Evolutionary conservation across 2,888 invertebrate genomes (phyloP).

Genomic region (Phyllotreta striolata): DNA sequence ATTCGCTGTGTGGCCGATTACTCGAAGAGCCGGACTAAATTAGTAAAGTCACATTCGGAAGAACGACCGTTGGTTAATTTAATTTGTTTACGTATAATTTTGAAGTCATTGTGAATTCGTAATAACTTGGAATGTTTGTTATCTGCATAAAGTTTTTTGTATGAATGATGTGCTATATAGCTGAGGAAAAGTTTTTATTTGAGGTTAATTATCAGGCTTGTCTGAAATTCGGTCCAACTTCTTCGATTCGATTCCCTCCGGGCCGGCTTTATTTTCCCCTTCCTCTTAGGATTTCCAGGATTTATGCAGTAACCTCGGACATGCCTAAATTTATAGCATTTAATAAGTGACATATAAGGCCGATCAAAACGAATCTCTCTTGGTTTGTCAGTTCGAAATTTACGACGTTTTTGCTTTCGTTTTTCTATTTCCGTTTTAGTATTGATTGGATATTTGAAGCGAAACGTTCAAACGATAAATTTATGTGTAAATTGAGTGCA

Average conservation of each 20-base stretch:
- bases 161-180: too few relatives aligned
- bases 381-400: slow-evolving; percentile 24
- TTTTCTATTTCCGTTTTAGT: slow-evolving; percentile 9
- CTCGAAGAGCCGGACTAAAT: slow-evolving; percentile 5
- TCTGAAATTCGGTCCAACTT: slow-evolving; percentile 9
- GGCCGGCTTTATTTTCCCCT: slow-evolving; percentile 13
- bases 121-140: too few relatives aligned
- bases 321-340: slow-evolving; percentile 42
- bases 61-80: background rate
- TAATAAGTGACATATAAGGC: slow-evolving; percentile 43
- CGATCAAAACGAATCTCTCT: slow-evolving; percentile 39
- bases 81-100: too few relatives aligned
- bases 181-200: background rate
- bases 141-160: too few relatives aligned
- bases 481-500: background rate
- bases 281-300: slow-evolving; percentile 40
- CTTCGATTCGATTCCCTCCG: background rate
- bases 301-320: slow-evolving; percentile 44
- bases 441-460: too few relatives aligned
- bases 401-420: slow-evolving; percentile 21
- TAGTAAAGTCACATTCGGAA: background rate
- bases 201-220: background rate
- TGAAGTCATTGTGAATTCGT: too few relatives aligned
- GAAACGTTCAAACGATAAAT: too few relatives aligned
- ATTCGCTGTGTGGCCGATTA: slow-evolving; percentile 1